These are phyloP conservation scores for Spilogale gracilis DNA, from an alignment of 2,113 vertebrate genomes.

Conservation along the genomic window DNA sequence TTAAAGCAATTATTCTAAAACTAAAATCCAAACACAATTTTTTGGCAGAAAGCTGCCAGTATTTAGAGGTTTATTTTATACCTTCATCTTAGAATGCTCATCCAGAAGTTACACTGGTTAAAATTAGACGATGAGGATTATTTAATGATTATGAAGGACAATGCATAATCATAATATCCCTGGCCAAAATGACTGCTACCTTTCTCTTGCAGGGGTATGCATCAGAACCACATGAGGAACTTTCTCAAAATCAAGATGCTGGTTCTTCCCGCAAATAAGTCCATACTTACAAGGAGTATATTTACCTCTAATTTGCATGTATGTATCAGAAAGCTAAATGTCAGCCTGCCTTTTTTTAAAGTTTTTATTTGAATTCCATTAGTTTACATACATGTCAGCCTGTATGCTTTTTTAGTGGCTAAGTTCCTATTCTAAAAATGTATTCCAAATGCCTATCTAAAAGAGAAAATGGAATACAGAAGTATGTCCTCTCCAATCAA, in stretches of 20 bases:
- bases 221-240: not conserved
- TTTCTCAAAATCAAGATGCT: not conserved
- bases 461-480: slow-evolving; percentile 35
- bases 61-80: slow-evolving; percentile 41
- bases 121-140: not conserved
- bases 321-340: slow-evolving; percentile 37
- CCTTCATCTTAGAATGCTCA: slow-evolving; percentile 34
- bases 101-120: not conserved
- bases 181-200: not conserved
- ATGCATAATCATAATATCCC: not conserved
- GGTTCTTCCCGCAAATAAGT: not conserved
- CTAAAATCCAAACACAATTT: not conserved
- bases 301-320: not conserved
- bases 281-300: not conserved
- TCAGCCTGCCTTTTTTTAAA: not conserved
- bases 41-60: slow-evolving; percentile 24
- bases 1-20: slow-evolving; percentile 45
- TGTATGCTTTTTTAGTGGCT: not conserved
- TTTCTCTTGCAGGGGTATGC: not conserved
- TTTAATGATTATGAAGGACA: not conserved
- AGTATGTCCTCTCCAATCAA: not conserved
- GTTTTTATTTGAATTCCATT: not conserved
- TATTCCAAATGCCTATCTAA: not conserved
- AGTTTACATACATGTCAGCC: not conserved
- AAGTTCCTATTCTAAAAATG: slow-evolving; percentile 27